A percentile compares a stretch with the other conserved stretches of the same genome.
phyloP scores from a whole-genome alignment of 2,113 vertebrate genomes.

The Bubo scandiacus region DNA sequence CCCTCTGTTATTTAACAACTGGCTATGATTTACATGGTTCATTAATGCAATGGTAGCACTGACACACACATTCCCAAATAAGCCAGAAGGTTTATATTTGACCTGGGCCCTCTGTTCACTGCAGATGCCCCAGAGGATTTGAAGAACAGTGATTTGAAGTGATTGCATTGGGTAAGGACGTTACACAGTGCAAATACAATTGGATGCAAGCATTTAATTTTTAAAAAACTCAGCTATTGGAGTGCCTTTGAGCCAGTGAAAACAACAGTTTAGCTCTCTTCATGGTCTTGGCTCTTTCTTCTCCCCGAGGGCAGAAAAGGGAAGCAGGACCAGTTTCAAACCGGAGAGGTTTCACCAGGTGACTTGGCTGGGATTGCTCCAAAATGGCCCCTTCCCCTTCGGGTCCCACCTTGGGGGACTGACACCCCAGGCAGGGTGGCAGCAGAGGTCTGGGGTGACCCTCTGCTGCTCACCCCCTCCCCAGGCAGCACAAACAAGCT shows the following conservation, averaged over 20 bases:
- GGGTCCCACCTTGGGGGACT: background rate
- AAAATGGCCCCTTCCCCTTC: background rate
- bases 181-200: slow-evolving; percentile 27
- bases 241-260: background rate
- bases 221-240: background rate
- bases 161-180: slow-evolving; percentile 15
- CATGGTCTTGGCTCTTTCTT: background rate
- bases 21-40: background rate
- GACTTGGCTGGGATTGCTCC: background rate
- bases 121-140: background rate
- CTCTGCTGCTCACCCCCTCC: background rate
- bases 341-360: background rate
- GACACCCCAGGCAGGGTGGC: background rate
- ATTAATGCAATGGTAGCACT: background rate
- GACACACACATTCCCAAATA: background rate
- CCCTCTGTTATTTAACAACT: background rate
- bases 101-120: background rate
- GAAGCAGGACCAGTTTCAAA: background rate
- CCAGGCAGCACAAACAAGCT: background rate
- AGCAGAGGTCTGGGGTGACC: background rate
- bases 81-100: background rate
- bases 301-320: background rate
- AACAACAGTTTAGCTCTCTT: background rate
- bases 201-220: slow-evolving; percentile 40
- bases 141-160: slow-evolving; percentile 26